These are phyloP conservation scores for Cybosia mesomella DNA, from an alignment of 2,888 invertebrate genomes.

Conservation along the genomic window DNA sequence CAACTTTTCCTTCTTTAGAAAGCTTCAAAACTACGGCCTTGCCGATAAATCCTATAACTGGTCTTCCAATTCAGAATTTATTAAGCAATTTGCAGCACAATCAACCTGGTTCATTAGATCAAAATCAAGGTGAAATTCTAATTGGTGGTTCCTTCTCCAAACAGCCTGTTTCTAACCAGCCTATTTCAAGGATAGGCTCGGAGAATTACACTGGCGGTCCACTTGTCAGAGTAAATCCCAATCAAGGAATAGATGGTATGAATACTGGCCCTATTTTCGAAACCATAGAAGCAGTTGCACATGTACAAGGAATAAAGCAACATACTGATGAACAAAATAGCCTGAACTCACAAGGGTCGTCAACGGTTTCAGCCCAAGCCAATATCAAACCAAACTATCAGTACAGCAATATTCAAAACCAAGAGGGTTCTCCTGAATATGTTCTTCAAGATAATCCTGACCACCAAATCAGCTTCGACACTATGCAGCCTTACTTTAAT, in stretches of 20 bases:
- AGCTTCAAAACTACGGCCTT: constrained; percentile 37
- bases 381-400: constrained; percentile 12
- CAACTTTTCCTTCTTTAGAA: constrained; percentile 57
- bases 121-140: neutral
- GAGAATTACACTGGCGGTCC: constrained; percentile 6
- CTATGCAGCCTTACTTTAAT: neutral
- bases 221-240: constrained; percentile 10
- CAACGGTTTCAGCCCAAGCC: constrained; percentile 1
- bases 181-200: neutral
- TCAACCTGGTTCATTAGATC: constrained; percentile 14
- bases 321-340: constrained; percentile 15
- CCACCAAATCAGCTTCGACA: constrained; percentile 4
- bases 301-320: constrained; percentile 12
- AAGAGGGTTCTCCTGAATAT: constrained; percentile 9
- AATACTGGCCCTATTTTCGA: constrained; percentile 5
- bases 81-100: constrained; percentile 10
- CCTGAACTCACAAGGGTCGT: constrained; percentile 8
- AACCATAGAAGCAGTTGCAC: constrained; percentile 7
- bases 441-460: constrained; percentile 15
- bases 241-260: constrained; percentile 22
- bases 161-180: neutral
- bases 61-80: constrained; percentile 26
- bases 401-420: neutral
- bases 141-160: constrained; percentile 7
- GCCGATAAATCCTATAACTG: constrained; percentile 38